A percentile compares a stretch with the other conserved stretches of the same genome.
These are phyloP conservation scores for Leuciscus idus DNA, from an alignment of 2,113 vertebrate genomes.

Conservation along the genomic window DNA sequence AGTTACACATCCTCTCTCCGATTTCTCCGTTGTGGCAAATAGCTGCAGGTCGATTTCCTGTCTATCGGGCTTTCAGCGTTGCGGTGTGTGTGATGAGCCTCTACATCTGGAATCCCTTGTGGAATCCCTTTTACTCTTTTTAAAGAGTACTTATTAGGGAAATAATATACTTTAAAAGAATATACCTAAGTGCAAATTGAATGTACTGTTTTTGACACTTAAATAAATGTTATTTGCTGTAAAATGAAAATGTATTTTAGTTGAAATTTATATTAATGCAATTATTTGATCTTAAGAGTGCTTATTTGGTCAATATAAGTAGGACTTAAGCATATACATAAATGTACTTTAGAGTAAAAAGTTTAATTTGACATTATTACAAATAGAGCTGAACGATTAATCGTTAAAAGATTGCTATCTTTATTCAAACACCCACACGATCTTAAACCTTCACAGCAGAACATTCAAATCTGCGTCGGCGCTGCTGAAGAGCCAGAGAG, in stretches of 20 bases:
- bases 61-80: background rate
- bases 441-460: too few species aligned
- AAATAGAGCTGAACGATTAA: too few species aligned
- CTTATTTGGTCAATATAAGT: too few species aligned
- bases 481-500: too few species aligned
- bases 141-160: background rate
- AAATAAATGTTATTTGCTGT: background rate
- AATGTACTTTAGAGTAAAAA: too few species aligned
- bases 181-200: background rate
- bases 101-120: background rate
- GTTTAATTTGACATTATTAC: too few species aligned
- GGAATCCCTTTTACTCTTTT: too few species aligned
- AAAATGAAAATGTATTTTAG: background rate
- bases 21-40: background rate
- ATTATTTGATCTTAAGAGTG: background rate
- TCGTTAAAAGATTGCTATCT: too few species aligned
- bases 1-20: slow-evolving; percentile 13
- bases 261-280: background rate
- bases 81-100: background rate
- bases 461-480: too few species aligned
- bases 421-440: too few species aligned
- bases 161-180: background rate
- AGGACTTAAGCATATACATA: too few species aligned
- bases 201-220: background rate
- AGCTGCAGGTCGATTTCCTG: slow-evolving; percentile 10